phyloP scores from a whole-genome alignment of 35 echinoderm and acorn worm species.

The Ophioderma brevispina region DNA sequence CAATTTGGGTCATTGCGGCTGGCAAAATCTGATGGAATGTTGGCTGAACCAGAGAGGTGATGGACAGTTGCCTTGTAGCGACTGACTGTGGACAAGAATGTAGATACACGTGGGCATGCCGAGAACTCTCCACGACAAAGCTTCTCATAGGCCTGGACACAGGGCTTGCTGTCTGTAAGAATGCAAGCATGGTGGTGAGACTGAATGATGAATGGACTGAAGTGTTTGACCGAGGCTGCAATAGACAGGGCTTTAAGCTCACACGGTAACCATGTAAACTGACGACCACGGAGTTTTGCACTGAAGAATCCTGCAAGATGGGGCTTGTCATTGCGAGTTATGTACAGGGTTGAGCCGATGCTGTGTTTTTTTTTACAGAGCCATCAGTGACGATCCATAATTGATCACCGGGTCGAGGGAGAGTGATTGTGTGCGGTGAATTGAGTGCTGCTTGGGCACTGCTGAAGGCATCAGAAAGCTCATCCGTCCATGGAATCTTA shows the following conservation, averaged over 20 bases:
- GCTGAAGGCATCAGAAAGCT: conserved; percentile 24
- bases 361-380: conserved; percentile 27
- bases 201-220: conserved; percentile 60
- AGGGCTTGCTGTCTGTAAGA: conserved; percentile 74
- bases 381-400: conserved; percentile 35
- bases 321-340: conserved; percentile 30
- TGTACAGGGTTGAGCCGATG: conserved; percentile 44
- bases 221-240: conserved; percentile 45
- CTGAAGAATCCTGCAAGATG: conserved; percentile 33
- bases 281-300: conserved; percentile 34
- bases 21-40: conserved; percentile 60
- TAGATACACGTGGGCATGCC: conserved; percentile 44
- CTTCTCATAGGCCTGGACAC: conserved; percentile 67
- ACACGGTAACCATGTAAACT: conserved; percentile 46
- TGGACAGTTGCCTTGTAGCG: conserved; percentile 8
- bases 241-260: conserved; percentile 59
- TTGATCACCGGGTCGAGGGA: conserved; percentile 20
- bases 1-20: conserved; percentile 45
- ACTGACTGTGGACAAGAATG: conserved; percentile 24
- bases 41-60: conserved; percentile 46
- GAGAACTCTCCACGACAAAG: conserved; percentile 62
- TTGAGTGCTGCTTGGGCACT: conserved; percentile 16
- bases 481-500: conserved; percentile 42
- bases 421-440: conserved; percentile 3
- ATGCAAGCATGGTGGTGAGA: conserved; percentile 32